Conservation (phyloP, 2,113 vertebrate genomes). For the human (Homo sapiens) region GRCh38 chr14:72349501-72350000, state of each 20-base stretch:
- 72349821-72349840: not conserved
- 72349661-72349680: not conserved
- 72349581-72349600: not conserved
- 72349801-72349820: not conserved
- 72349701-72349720: not conserved
- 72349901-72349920: not conserved
- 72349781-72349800: not conserved
- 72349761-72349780: not conserved
- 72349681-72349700: not conserved
- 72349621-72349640: not conserved
- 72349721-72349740: not conserved
- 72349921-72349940: slow-evolving; percentile 26
- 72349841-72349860: not conserved
- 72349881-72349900: slow-evolving; percentile 1
- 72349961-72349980: slow-evolving; percentile 15
- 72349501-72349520: not conserved
- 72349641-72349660: not conserved
- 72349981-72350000: not conserved
- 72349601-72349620: not conserved
- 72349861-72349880: not conserved
- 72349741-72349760: not conserved
- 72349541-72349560: not conserved
- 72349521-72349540: not conserved
- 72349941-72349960: not conserved
- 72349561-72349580: not conserved